Conservation (phyloP, 2,888 invertebrate species). For the Ormyrus rosae region DNA sequence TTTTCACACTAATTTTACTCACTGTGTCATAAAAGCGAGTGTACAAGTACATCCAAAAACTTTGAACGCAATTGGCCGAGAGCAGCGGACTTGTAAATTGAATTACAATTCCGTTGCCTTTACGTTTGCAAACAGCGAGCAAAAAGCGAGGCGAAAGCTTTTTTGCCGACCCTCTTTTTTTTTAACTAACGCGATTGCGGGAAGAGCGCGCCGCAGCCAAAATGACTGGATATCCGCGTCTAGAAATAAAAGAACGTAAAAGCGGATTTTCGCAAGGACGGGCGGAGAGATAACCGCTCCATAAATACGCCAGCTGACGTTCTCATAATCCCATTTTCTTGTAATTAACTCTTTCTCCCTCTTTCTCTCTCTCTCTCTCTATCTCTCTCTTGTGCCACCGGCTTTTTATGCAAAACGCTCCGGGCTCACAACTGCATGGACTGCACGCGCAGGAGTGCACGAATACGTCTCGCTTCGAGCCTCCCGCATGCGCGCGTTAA, state of each 20-base stretch:
- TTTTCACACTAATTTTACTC: too few species aligned
- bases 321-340: constrained; percentile 47
- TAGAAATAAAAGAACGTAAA: constrained; percentile 6
- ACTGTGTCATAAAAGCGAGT: too few species aligned
- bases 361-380: constrained; percentile 19
- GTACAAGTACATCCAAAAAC: too few species aligned
- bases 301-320: constrained; percentile 30
- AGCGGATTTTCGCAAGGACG: constrained; percentile 33
- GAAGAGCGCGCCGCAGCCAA: constrained; percentile 2
- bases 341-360: constrained; percentile 38
- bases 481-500: not conserved
- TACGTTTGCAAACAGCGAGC: too few species aligned
- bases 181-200: too few species aligned
- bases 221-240: constrained; percentile 17
- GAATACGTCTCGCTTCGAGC: not conserved
- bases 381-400: not conserved
- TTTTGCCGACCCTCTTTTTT: too few species aligned
- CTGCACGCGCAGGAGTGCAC: constrained; percentile 2
- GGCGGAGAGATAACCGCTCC: constrained; percentile 35
- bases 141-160: too few species aligned
- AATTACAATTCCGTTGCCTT: too few species aligned
- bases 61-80: too few species aligned
- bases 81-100: too few species aligned
- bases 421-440: not conserved
- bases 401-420: constrained; percentile 29